Percentiles rank a stretch among this genome's conserved stretches.
Conservation (phyloP, 2,888 invertebrate species). For the Ormyrus thymus region DNA sequence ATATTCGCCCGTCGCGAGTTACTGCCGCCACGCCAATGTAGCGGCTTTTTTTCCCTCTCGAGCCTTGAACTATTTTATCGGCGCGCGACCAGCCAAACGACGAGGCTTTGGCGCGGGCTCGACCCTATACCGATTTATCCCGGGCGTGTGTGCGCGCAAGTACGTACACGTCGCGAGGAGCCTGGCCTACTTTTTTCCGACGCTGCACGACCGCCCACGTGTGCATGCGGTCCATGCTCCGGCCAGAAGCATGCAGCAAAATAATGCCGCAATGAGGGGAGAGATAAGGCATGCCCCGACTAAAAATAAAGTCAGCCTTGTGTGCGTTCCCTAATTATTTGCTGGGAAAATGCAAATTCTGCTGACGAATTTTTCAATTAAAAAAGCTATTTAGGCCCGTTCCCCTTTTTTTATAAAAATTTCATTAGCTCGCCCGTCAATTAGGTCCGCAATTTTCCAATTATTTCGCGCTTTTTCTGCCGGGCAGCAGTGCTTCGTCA, state of each 20-base stretch:
- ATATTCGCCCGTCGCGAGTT: conserved; percentile 27
- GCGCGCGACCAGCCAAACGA: conserved; percentile 27
- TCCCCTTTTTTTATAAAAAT: too few species aligned
- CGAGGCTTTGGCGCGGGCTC: conserved; percentile 26
- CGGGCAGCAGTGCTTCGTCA: too few species aligned
- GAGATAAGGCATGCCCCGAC: too few species aligned
- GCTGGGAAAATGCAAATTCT: background rate
- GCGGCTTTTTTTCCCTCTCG: background rate
- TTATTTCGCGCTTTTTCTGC: too few species aligned
- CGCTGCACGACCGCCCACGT: background rate
- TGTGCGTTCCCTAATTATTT: background rate
- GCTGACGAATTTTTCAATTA: too few species aligned
- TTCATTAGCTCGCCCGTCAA: too few species aligned
- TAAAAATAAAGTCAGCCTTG: too few species aligned
- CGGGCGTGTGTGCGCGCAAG: background rate
- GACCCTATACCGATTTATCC: conserved; percentile 4
- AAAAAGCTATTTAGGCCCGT: too few species aligned
- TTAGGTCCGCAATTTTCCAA: too few species aligned
- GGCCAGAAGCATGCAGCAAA: conserved; percentile 34
- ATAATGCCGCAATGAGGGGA: conserved; percentile 15
- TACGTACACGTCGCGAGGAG: background rate
- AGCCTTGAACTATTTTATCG: conserved; percentile 45
- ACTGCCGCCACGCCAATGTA: background rate
- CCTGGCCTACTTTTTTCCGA: conserved; percentile 33
- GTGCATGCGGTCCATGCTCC: background rate